Evolutionary conservation across 2,113 vertebrate species (phyloP), one percentile per base, ranked within the genome.

Genomic region (Rhadina sibilatrix): DNA sequence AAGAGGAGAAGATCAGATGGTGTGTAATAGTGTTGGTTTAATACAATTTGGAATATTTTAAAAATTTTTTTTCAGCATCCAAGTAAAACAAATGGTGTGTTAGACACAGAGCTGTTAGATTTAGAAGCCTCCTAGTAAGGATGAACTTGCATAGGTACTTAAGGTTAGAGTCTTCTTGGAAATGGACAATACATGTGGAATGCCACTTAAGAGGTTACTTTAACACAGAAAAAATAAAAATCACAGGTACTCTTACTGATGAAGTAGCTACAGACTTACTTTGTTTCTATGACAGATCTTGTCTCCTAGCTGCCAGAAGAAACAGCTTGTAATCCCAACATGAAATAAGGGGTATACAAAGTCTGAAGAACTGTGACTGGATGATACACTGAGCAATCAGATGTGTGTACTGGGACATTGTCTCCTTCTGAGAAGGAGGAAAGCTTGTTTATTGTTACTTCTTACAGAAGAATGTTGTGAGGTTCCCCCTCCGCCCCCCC

Each of bases 1-100:
- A 98, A 98, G 95, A 98, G 97, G 68, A 96, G 92, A 69, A 89
- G 96, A 87, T 79, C 95, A 77, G 89, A 72, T 64, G 86, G 96
- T 97, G 70, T 54, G 94, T 88, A 63, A 33, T 5, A 85, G 6
- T 18, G 16, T 27, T 52, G 10, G 16, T 21, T 89, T 80, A 76
- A 63, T 53, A 57, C 11, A 56, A 7, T 40, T 44, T 20, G 37
- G 54, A 64, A 1, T 57, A 35, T 42, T 66, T 74, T 27, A 6
- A 6, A 9, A 30, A 47, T 9, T 40, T 53, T 12, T 17, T 82
- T 82, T 66, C 38, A 69, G 44, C 20, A 75, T 63, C 35, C 33
- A 72, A 61, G 17, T 74, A 89, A 69, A 71, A 74, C 28, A 33
- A 63, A 31, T 12, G 42, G 42, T 22, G 10, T 68, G 21, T 49